Conservation (phyloP, 2,888 invertebrate genomes). For the Chouioia cunea region DNA sequence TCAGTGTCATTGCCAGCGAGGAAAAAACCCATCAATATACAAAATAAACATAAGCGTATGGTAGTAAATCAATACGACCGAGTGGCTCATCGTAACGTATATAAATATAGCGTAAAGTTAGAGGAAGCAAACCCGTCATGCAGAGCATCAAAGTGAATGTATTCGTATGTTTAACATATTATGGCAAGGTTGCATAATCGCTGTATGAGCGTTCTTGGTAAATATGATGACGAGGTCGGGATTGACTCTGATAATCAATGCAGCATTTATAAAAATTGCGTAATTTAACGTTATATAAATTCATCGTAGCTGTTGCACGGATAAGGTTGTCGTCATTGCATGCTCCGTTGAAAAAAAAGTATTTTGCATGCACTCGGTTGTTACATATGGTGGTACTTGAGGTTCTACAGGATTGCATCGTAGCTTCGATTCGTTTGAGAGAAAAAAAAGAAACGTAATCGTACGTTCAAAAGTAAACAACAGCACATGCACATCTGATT, state of each 20-base stretch:
- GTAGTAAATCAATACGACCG: conserved; percentile 17
- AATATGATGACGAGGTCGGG: conserved; percentile 9
- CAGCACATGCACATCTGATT: background rate
- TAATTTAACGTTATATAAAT: conserved; percentile 17
- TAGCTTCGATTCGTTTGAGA: background rate
- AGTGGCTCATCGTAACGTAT: conserved; percentile 5
- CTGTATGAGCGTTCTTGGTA: conserved; percentile 23
- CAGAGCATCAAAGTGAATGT: conserved; percentile 19
- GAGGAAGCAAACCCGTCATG: conserved; percentile 26
- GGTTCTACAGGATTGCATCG: too few species aligned
- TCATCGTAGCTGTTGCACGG: conserved; percentile 16
- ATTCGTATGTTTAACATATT: conserved; percentile 16
- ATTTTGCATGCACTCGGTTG: background rate
- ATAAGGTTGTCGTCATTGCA: conserved; percentile 18
- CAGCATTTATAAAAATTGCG: conserved; percentile 11
- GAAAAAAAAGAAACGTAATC: background rate
- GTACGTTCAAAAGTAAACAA: background rate
- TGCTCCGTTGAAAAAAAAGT: conserved; percentile 8
- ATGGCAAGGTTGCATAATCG: conserved; percentile 17
- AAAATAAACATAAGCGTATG: conserved; percentile 18
- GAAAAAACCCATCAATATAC: background rate
- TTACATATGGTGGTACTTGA: background rate
- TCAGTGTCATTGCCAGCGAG: conserved; percentile 11
- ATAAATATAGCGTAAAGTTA: conserved; percentile 6
- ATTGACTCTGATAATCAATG: conserved; percentile 14